phyloP scores from a whole-genome alignment of 1,140 invertebrate genomes.

The Zaprionus vittiger region DNA sequence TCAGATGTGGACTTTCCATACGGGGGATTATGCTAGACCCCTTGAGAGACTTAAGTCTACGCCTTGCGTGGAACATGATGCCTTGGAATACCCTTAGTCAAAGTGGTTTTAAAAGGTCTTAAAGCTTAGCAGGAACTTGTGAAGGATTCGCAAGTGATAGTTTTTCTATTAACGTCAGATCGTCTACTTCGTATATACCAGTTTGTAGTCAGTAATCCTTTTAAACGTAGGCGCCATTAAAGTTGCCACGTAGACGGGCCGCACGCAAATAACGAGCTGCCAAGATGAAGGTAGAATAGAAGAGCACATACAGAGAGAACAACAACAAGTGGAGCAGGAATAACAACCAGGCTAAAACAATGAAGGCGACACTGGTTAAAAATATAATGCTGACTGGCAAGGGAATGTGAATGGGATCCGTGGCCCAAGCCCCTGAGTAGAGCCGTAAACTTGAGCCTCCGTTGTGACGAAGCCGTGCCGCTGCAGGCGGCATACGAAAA shows the following conservation, averaged over 20 bases:
- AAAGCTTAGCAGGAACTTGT: conserved; percentile 1
- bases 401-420: conserved; percentile 7
- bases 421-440: neutral
- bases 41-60: conserved; percentile 34
- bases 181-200: conserved; percentile 1
- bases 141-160: neutral
- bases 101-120: conserved; percentile 14
- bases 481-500: conserved; percentile 49
- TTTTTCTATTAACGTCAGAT: neutral
- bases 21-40: conserved; percentile 42
- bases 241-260: conserved; percentile 32
- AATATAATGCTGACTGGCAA: conserved; percentile 55
- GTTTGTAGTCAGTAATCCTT: neutral
- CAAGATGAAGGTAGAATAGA: conserved; percentile 53
- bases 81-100: conserved; percentile 8
- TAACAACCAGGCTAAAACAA: conserved; percentile 53
- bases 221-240: conserved; percentile 14
- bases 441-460: conserved; percentile 63
- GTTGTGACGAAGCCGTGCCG: conserved; percentile 19
- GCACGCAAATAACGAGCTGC: conserved; percentile 60
- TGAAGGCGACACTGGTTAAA: conserved; percentile 61
- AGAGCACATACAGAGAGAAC: conserved; percentile 37
- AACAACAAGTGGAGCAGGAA: conserved; percentile 15
- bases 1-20: conserved; percentile 37
- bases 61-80: neutral